A percentile compares a stretch with the other conserved stretches of the same genome.
Conservation (phyloP, 2,888 invertebrate species). For the Drosophila nigritarsus region DNA sequence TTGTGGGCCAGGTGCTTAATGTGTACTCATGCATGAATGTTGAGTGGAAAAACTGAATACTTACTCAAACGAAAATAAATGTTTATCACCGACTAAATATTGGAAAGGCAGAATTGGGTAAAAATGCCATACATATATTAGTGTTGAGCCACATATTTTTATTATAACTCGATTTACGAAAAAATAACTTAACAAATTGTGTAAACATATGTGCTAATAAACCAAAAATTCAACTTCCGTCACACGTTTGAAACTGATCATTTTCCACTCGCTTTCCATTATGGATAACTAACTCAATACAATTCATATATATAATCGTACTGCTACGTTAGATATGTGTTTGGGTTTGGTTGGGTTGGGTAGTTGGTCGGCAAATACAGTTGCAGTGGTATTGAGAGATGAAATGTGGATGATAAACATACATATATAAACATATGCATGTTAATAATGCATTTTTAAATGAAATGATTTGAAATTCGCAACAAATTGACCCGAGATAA, state of each 20-base stretch:
- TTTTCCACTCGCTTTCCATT: not conserved
- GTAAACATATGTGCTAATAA: not conserved
- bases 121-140: not conserved
- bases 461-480: constrained; percentile 19
- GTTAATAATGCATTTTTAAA: constrained; percentile 27
- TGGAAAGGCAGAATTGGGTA: not conserved
- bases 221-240: not conserved
- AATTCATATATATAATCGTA: not conserved
- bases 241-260: not conserved
- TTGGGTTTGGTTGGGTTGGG: not conserved
- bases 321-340: not conserved
- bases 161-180: not conserved
- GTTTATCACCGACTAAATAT: not conserved
- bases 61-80: not conserved
- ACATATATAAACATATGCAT: not conserved
- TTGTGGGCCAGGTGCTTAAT: constrained; percentile 8
- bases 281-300: not conserved
- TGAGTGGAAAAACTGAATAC: not conserved
- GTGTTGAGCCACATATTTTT: not conserved
- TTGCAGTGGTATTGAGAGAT: too few species aligned
- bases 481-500: constrained; percentile 17
- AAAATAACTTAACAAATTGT: not conserved
- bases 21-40: constrained; percentile 6
- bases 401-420: not conserved
- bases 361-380: not conserved